phyloP scores from a whole-genome alignment of 2,113 vertebrate species.

The Hassar affinis region DNA sequence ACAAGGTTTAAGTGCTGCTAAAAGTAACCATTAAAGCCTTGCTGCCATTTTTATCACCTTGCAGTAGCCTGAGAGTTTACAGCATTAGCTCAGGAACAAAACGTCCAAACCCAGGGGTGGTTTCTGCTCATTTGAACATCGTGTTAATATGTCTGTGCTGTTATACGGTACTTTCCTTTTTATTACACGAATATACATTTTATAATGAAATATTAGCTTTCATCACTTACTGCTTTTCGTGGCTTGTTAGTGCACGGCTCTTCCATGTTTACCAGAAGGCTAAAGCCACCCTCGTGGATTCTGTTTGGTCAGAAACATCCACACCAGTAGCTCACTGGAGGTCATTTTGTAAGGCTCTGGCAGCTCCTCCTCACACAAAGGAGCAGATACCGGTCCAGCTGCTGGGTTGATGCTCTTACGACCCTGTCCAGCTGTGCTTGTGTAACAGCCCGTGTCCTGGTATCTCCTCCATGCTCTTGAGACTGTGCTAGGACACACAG shows the following conservation, averaged over 20 bases:
- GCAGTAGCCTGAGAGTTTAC: background rate
- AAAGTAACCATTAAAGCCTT: background rate
- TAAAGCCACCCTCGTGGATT: too few relatives aligned
- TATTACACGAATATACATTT: background rate
- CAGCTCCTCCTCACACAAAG: too few relatives aligned
- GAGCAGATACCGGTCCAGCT: too few relatives aligned
- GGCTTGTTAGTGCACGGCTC: background rate
- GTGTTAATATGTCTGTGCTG: background rate
- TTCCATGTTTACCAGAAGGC: background rate
- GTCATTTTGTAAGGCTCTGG: too few relatives aligned
- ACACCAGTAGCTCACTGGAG: too few relatives aligned
- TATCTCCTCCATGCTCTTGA: too few relatives aligned
- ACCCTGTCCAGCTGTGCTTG: too few relatives aligned
- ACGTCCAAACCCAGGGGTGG: background rate
- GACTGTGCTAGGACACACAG: too few relatives aligned
- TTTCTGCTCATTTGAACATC: background rate
- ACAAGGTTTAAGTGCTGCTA: background rate
- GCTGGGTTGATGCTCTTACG: too few relatives aligned
- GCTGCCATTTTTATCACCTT: conserved; percentile 12
- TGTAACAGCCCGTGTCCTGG: too few relatives aligned
- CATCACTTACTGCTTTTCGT: background rate
- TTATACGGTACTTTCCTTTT: background rate
- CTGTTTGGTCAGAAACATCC: too few relatives aligned
- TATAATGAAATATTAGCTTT: too few relatives aligned
- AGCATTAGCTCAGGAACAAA: conserved; percentile 10